Conservation (phyloP, 2,888 invertebrate species). For the Diaphora mendica region DNA sequence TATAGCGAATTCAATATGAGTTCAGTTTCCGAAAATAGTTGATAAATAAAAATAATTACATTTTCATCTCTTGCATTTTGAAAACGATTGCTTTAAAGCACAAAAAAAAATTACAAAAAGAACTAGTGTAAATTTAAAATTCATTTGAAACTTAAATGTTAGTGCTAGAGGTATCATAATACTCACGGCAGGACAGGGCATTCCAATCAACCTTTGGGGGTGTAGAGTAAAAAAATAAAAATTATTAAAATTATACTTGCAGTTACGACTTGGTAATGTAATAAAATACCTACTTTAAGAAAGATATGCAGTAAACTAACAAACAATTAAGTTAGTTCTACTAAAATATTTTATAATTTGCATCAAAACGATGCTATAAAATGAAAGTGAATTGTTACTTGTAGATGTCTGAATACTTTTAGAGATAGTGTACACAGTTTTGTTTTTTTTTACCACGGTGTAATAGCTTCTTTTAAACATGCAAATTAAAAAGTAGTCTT, state of each 20-base stretch:
- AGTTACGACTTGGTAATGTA: neutral
- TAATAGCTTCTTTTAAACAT: neutral
- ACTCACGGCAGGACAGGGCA: no score
- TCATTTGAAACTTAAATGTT: no score
- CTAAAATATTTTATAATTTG: slow-evolving; percentile 26
- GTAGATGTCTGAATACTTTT: slow-evolving; percentile 10
- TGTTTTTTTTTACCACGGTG: neutral
- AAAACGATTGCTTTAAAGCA: neutral
- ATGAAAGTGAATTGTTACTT: slow-evolving; percentile 36
- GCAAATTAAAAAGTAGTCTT: neutral
- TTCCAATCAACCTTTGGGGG: no score
- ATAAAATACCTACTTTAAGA: neutral
- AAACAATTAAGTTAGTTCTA: slow-evolving; percentile 13
- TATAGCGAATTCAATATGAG: neutral
- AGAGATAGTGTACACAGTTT: slow-evolving; percentile 11
- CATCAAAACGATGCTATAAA: slow-evolving; percentile 34
- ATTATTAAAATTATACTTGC: neutral
- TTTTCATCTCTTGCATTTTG: neutral
- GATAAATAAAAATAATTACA: neutral
- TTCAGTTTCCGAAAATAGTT: neutral
- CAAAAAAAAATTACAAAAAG: neutral
- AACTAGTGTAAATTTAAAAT: neutral
- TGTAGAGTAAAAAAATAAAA: no score
- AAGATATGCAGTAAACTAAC: neutral
- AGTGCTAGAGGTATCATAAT: no score